These are phyloP conservation scores for Shargacucullia verbasci DNA, from an alignment of 2,888 invertebrate species.

Conservation along the genomic window DNA sequence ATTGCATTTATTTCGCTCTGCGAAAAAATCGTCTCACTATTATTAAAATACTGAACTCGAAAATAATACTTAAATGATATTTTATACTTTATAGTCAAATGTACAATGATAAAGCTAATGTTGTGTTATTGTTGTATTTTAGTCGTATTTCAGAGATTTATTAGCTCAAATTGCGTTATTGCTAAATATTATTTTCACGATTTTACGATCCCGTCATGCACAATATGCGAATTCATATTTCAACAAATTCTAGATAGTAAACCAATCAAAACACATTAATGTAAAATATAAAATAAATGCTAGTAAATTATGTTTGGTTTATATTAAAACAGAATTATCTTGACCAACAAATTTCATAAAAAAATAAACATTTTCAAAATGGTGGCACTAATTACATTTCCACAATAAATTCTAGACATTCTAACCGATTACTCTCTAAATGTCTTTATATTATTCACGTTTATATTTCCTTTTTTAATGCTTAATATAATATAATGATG, in stretches of 20 bases:
- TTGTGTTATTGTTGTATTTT: conserved; percentile 25
- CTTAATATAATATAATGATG: conserved; percentile 48
- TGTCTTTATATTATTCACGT: conserved; percentile 61
- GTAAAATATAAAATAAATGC: conserved; percentile 54
- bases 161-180: conserved; percentile 6
- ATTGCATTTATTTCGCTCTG: conserved; percentile 77
- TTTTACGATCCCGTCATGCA: conserved; percentile 9
- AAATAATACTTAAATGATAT: conserved; percentile 59
- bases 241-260: conserved; percentile 2
- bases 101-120: conserved; percentile 41
- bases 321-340: conserved; percentile 16
- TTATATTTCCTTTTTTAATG: conserved; percentile 52
- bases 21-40: conserved; percentile 79
- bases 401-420: conserved; percentile 48
- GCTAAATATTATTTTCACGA: conserved; percentile 13
- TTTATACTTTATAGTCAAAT: conserved; percentile 40
- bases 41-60: conserved; percentile 73
- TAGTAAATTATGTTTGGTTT: conserved; percentile 18
- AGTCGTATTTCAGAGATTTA: conserved; percentile 12
- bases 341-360: conserved; percentile 5
- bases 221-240: neutral
- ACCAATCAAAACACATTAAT: conserved; percentile 13
- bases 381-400: conserved; percentile 28
- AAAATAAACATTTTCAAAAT: conserved; percentile 10
- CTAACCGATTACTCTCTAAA: conserved; percentile 58